These are phyloP conservation scores for Ursus arctos DNA, from an alignment of 2,113 vertebrate species.

Conservation along the genomic window DNA sequence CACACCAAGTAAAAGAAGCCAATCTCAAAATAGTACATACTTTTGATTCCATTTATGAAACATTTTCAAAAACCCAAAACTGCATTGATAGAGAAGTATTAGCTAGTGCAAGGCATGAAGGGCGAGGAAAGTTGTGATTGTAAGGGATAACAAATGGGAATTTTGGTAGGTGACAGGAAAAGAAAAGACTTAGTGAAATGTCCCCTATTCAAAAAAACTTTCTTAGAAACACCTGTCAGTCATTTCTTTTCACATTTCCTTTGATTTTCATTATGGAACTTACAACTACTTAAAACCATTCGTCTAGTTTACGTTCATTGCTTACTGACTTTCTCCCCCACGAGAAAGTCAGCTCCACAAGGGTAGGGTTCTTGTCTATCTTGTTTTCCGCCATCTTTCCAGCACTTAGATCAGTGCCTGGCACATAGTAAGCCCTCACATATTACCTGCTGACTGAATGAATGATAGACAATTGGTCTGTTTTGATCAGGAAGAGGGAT, in stretches of 20 bases:
- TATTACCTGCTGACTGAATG: background rate
- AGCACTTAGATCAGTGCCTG: background rate
- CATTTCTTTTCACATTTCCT: background rate
- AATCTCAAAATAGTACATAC: background rate
- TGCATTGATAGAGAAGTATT: background rate
- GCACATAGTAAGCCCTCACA: fast-evolving
- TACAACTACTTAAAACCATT: background rate
- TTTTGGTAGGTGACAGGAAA: background rate
- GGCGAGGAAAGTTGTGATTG: background rate
- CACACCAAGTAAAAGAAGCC: background rate
- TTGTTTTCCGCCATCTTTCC: background rate
- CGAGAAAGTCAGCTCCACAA: background rate
- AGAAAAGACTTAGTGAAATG: background rate
- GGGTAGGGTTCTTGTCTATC: background rate
- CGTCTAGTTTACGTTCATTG: background rate
- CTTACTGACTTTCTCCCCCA: background rate
- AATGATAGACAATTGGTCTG: background rate
- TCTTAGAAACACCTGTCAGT: background rate
- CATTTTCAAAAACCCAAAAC: background rate
- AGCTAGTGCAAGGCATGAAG: background rate
- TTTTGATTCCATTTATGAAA: background rate
- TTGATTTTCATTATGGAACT: background rate
- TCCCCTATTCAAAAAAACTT: background rate
- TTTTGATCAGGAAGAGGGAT: background rate
- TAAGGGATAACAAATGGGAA: background rate